Base-by-base conservation (phyloP, 2,888 invertebrate genomes). In the Plutella xylostella region DNA sequence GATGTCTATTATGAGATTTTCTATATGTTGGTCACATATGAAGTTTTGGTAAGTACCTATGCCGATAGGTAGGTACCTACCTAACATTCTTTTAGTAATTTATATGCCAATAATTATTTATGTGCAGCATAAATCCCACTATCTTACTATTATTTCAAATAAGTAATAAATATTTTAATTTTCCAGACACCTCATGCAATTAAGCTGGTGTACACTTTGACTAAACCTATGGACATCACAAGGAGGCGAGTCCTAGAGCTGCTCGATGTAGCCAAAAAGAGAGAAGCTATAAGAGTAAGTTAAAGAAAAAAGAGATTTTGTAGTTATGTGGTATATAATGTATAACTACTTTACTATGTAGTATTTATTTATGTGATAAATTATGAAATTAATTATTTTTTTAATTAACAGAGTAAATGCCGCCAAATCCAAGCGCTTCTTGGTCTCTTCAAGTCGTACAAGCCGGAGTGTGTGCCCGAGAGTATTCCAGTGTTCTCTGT, bases 391-490 rank as follows among this genome's bases (percentile, higher is more conserved):
- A n/a, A 17, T 22, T 22, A 54, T 71, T 11, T 25, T 25, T 25
- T 25, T 9, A 5, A 25, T 7, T 25, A 25, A 25, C 65, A 85
- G 84, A 76, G 65, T 46, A 58, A 73, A 58, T 64, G 55, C 34
- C 65, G 72, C 14, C 78, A 80, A 49, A 53, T 85, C 1, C 75
- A 74, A 62, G 77, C 77, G 0, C 50, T 85, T 5, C 53, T 85
- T 12, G 76, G 77, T 0, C 55, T 84, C 31, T 85, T 79, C 55
- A 85, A 85, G 55, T 79, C 84, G 0, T 83, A 78, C 54, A 78
- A 68, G 52, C 85, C 85, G 0, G 83, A 84, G 51, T 76, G 68
- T 65, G 84, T 84, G 1, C 85, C 85, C 0, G 84, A 85, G 50
- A 67, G 74, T 50, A 54, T 85, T 0, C 79, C 83, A 0, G 72